phyloP scores from a whole-genome alignment of 2,113 vertebrate species.

The Physeter macrocephalus region DNA sequence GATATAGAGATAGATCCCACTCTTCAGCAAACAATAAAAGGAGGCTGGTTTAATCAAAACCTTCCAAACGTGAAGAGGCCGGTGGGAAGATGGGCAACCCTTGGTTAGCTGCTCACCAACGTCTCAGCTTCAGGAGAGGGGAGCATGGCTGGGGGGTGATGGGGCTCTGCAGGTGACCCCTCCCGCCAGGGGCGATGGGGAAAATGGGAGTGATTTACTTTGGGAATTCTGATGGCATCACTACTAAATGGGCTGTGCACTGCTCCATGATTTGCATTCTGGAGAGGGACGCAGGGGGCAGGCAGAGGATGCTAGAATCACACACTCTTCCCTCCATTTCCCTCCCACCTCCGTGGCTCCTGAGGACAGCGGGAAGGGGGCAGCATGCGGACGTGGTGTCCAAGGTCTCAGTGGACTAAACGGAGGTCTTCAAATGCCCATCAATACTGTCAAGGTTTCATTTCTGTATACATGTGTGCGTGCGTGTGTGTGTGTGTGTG shows the following conservation, averaged over 20 bases:
- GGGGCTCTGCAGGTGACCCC: neutral
- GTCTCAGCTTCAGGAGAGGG: neutral
- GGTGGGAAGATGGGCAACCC: neutral
- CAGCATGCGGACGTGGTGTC: rapidly evolving
- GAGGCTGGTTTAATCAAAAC: conserved; percentile 18
- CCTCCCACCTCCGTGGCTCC: neutral
- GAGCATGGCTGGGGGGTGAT: rapidly evolving
- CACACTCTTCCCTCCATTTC: neutral
- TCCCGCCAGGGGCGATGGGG: rapidly evolving
- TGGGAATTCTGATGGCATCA: neutral
- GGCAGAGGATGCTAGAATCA: neutral
- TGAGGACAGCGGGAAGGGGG: neutral
- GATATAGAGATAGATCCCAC: neutral
- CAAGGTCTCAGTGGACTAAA: neutral
- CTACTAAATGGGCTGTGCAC: neutral
- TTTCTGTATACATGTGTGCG: neutral
- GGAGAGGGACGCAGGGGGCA: neutral
- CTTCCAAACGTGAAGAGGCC: conserved; percentile 4
- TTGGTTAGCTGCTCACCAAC: neutral
- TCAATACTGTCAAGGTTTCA: neutral
- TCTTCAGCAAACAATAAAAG: neutral
- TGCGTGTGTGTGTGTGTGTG: rapidly evolving
- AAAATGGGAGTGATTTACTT: neutral
- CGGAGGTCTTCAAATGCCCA: neutral
- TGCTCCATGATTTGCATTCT: neutral